Base-by-base conservation (phyloP, 2,888 invertebrate genomes). In the Lomographa bimaculata region DNA sequence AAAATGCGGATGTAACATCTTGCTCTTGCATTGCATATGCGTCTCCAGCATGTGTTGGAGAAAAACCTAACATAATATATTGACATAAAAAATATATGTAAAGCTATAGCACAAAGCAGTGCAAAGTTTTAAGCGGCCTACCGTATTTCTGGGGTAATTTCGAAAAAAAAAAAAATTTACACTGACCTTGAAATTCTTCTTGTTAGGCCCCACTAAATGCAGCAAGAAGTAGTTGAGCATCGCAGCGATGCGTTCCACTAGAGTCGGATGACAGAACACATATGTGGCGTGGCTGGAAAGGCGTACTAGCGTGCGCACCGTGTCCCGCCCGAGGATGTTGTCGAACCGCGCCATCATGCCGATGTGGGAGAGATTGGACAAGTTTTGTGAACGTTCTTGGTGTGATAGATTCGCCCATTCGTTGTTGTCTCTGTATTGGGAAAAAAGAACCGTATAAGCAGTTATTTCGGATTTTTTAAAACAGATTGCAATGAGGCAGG, bases 181-280 rank as follows among this genome's bases (percentile, higher is more conserved):
- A n/a, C 4, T 14, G 2, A 94, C 95, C 91, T 97, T 97, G 44
- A 98, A 94, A 69, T 96, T 96, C 62, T 95, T 95, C 77, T 96
- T 95, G 63, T 97, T 97, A 0, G 98, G 97, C 0, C 97, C 97
- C 5, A 97, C 98, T 44, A 98, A 87, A 76, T 97, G 94, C 26
- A 95, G 81, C 14, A 98, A 82, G 75, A 98, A 97, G 81, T 98
- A 98, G 85, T 98, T 98, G 38, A 98, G 91, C 98, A 98, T 98
- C 5, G 96, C 93, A 0, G 97, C 97, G 42, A 98, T 94, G 12
- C 98, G 91, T 71, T 98, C 97, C 1, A 97, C 97, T 90, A 98
- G 94, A 3, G 96, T 95, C 20, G 93, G 92, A 72, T 98, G 97
- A 54, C 96, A 97, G 83, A 98, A 98, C 24, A 98, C 95, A 24